These are phyloP conservation scores for Aphyosemion australe DNA, from an alignment of 2,113 vertebrate species.

Conservation along the genomic window DNA sequence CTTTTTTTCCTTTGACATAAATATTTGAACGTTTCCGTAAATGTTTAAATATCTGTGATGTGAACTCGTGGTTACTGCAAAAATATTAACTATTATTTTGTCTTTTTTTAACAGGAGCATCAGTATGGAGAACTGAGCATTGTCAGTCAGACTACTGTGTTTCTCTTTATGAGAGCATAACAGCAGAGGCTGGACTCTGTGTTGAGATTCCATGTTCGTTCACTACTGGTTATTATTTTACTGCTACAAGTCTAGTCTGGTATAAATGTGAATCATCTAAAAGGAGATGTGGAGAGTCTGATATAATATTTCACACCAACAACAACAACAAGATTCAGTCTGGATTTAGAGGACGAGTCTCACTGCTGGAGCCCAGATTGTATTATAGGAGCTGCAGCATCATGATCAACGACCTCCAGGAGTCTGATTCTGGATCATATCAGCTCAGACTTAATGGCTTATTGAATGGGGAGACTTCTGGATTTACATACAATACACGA, in stretches of 20 bases:
- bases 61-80: too few relatives aligned
- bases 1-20: too few relatives aligned
- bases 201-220: slow-evolving; percentile 53
- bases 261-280: slow-evolving; percentile 26
- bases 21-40: too few relatives aligned
- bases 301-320: slow-evolving; percentile 24
- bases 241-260: slow-evolving; percentile 23
- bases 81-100: neutral
- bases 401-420: slow-evolving; percentile 44
- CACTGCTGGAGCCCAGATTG: slow-evolving; percentile 36
- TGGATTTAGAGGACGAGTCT: slow-evolving; percentile 31
- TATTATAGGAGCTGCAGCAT: slow-evolving; percentile 42
- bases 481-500: neutral
- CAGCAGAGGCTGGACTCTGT: slow-evolving; percentile 57
- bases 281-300: fast-evolving
- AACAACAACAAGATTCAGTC: neutral
- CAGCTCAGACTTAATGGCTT: slow-evolving; percentile 22
- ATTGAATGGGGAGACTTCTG: fast-evolving
- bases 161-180: slow-evolving; percentile 12
- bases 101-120: slow-evolving; percentile 11
- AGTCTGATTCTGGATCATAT: slow-evolving; percentile 59
- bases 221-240: fast-evolving
- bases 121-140: fast-evolving
- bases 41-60: too few relatives aligned
- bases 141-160: neutral